Base-by-base conservation (phyloP, 2,113 vertebrate genomes). In the Rhynchopsitta pachyrhyncha region DNA sequence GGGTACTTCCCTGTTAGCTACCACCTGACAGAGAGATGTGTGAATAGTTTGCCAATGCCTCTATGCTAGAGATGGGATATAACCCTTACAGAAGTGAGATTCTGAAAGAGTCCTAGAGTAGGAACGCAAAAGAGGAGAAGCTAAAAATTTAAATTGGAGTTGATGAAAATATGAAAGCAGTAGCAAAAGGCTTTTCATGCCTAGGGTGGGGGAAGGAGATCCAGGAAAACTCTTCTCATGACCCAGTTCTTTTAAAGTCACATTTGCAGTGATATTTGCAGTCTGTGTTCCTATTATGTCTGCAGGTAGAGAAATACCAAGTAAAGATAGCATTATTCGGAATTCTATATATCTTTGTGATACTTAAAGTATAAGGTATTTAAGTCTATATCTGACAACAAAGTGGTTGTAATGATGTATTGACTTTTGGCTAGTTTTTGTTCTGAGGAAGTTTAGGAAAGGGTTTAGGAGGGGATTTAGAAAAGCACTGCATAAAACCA, bases 401-500 rank as follows among this genome's bases (percentile, higher is more conserved):
- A 79, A 82, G 59, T 29, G 31, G 12, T 74, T n/a, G 14, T 76
- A 74, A 46, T 3, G 4, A 31, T 75, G 63, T 70, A 31, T 52
- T 91, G 46, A 46, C 59, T 87, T 76, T 85, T 74, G 41, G 70
- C 53, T 89, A 31, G 37, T 13, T 88, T 92, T 68, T 64, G 11
- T 53, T 78, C 44, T 2, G 3, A 52, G 66, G n/a, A 88, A 64
- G 33, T 73, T 83, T 92, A 67, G 49, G 52, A 85, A 68, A 64
- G 53, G 42, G 12, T 66, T 96, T 86, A 78, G 57, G 70, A 80
- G 64, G 23, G 46, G 59, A 87, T 94, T 92, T 93, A 86, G 67
- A 91, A 92, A 69, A 92, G 63, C 67, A 73, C 59, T 62, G 67
- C 50, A 25, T 85, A 59, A 92, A 94, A 93, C 13, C 77, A 89